Base-by-base conservation (phyloP, 1,140 invertebrate species). In the Drosophila tsacasi region DNA sequence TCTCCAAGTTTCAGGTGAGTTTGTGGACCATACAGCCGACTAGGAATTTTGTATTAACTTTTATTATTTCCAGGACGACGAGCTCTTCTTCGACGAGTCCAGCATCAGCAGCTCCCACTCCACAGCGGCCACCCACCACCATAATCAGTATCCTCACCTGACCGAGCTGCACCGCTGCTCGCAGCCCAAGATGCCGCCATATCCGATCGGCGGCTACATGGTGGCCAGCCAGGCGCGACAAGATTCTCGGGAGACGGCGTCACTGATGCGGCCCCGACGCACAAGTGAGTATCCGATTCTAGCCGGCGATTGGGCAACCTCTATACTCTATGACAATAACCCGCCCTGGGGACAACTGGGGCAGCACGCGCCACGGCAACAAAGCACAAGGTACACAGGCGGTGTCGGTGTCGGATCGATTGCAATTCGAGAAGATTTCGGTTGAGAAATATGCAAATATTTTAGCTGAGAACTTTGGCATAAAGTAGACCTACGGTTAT, bases 1-100 rank as follows among this genome's bases (percentile, higher is more conserved):
- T 95, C 91, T 95, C 95, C 79, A 94, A 94, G 74, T 92, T 95
- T 69, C 93, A 95, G 93, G 95, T 95, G 79, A 69, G 85, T 92
- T 21, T 9, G 0, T n/a, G 17, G 2, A 4, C 42, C 13, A 1
- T 8, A 13, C 6, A 7, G 2, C 7, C 4, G 2, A 1, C 2
- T n/a, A 30, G 6, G 44, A 49, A 19, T 6, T 13, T 25, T 25
- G 0, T 19, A 27, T 9, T 12, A 19, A 27, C n/a, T 27, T 13
- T 0, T 7, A 90, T 32, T 37, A 37, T 5, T 35, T 17, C 2
- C 15, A 92, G 91, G 91, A 92, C 69, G 91, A 92, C 68, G 91
- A 92, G 72, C 73, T 76, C 66, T 84, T 91, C 83, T 92, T 83
- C 49, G 91, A 92, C 81, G 89, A 91, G 40, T 77, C 81, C 42